phyloP scores from a whole-genome alignment of 2,888 invertebrate genomes.

The Balanococcus diminutus region DNA sequence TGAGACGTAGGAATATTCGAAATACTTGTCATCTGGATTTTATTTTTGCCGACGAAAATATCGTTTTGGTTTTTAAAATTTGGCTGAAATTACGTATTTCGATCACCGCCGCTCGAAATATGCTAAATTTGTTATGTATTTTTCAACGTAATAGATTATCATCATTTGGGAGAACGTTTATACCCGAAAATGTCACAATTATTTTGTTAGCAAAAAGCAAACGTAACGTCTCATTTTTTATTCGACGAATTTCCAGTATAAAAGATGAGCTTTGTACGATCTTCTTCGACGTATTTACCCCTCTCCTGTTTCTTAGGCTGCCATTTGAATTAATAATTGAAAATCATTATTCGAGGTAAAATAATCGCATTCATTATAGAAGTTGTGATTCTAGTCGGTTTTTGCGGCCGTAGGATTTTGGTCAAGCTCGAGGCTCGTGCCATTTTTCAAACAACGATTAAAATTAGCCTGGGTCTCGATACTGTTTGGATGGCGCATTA shows the following conservation, averaged over 20 bases:
- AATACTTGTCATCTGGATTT: constrained; percentile 3
- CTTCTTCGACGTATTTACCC: neutral
- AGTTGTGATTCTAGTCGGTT: neutral
- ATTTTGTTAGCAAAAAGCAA: too few relatives aligned
- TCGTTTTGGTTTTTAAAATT: neutral
- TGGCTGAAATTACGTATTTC: neutral
- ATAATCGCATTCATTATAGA: neutral
- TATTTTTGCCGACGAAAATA: neutral
- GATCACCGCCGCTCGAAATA: neutral
- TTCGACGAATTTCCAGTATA: neutral
- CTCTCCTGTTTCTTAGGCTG: neutral
- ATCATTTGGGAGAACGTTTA: neutral
- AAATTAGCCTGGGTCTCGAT: neutral
- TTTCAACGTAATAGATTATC: constrained; percentile 12
- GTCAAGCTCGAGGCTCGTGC: neutral
- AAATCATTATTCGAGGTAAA: neutral
- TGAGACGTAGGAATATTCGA: neutral
- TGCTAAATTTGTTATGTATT: constrained; percentile 18
- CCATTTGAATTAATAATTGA: neutral
- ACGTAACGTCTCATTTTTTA: neutral
- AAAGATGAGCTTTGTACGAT: too few relatives aligned
- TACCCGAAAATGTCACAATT: neutral
- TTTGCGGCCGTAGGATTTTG: neutral
- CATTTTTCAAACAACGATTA: neutral
- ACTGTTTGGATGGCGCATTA: neutral